Evolutionary conservation across 2,113 vertebrate species (phyloP), one percentile per base, ranked within the genome.

Genomic region (Neogobius melanostomus): DNA sequence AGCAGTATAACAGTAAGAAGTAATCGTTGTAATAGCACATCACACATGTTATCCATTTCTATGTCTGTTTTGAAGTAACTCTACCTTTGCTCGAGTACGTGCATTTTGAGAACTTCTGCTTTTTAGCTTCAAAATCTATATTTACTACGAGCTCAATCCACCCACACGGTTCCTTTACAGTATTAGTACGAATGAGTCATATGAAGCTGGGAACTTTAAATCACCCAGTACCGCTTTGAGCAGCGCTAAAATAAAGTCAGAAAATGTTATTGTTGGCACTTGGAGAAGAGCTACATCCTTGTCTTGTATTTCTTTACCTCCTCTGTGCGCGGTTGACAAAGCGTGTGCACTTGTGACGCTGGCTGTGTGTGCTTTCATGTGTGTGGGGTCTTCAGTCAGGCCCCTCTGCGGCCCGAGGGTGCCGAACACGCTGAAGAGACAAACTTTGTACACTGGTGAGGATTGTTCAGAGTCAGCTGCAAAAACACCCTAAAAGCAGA

Each of bases 401-500:
- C 72, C 66, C 16, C 47, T 56, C 9, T 75, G 51, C 15, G 50
- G 71, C 46, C 43, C 56, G 65, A 75, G 61, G 82, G 68, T 1
- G 8, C 53, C 61, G 57, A 45, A 74, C 80, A 79, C 86, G 80
- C 63, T 79, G 81, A 83, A 46, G 66, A 69, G 43, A 73, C 71
- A 61, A 3, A 61, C 69, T 16, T 53, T 56, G 73, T 59, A 79
- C 69, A 79, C 56, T 70, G 72, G 80, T 67, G 82, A 72, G 56
- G 57, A 44, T 44, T 65, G 82, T 81, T 64, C 51, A 17, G 12
- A 54, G 66, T 92, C 87, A 88, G 88, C 87, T 91, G 90, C 64
- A 64, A 87, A 89, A 91, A 91, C 86, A 91, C 64, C 59, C 57
- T 69, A 65, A 51, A 85, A 70, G 81, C 61, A 78, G 56, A 78